Base-by-base conservation (phyloP, 2,888 invertebrate genomes). In the Thysanoteuthis rhombus region DNA sequence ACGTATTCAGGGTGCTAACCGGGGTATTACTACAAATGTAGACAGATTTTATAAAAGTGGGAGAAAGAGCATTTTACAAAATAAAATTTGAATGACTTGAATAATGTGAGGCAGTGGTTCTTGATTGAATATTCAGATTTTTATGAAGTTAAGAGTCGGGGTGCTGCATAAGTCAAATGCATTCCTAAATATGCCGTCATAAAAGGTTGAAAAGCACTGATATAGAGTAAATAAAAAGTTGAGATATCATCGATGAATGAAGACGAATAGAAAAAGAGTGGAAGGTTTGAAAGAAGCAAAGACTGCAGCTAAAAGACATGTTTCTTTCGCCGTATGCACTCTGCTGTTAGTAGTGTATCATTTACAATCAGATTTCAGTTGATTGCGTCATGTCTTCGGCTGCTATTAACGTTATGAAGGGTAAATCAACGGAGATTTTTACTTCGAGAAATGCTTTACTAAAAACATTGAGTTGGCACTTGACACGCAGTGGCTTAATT, bases 361-460 rank as follows among this genome's bases (percentile, higher is more conserved):
- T 75, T 36, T 36, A 19, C 75, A 75, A 75, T 75, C 75, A 75
- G 12, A 16, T n/a, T 75, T 75, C 75, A 75, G 36, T 75, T 75
- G 75, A 75, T 75, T 36, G n/a, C 75, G 75, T 16, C 75, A 36
- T 75, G 75, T 75, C 75, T 75, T 75, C 12, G 75, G 12, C 75
- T 75, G n/a, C n/a, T n/a, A 75, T 75, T 75, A 75, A 16, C 75
- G 75, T 75, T 75, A 75, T 75, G 75, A 75, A 75, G 75, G 75
- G 75, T 75, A 75, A 75, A 75, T 75, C 75, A 75, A n/a, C 75
- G n/a, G 75, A 75, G 75, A 75, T 75, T 75, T 75, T 75, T n/a
- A 75, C 12, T 75, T 75, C 75, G 19, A 75, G n/a, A 36, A 75
- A 75, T n/a, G 16, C n/a, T n/a, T 75, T 75, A 75, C 36, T 75